These are phyloP conservation scores for Capricornis sumatraensis DNA, from an alignment of 2,113 vertebrate genomes.

Conservation along the genomic window DNA sequence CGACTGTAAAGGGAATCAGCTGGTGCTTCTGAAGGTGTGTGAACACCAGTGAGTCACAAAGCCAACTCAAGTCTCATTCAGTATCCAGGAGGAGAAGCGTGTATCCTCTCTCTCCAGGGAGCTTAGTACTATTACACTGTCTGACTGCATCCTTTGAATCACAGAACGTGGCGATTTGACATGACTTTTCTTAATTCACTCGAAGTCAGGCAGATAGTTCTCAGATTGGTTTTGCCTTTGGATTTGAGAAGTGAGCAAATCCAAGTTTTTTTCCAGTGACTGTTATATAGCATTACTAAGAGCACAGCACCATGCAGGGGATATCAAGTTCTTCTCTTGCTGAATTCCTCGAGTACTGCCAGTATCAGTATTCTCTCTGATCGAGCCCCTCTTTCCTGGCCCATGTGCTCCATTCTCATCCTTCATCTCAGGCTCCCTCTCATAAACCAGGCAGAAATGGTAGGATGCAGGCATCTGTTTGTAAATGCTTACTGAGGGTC, in stretches of 20 bases:
- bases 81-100: background rate
- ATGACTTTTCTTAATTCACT: constrained; percentile 41
- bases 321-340: background rate
- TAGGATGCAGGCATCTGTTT: background rate
- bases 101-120: background rate
- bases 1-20: background rate
- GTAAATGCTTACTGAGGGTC: background rate
- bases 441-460: background rate
- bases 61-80: background rate
- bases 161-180: background rate
- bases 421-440: background rate
- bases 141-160: background rate
- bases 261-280: background rate
- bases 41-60: background rate
- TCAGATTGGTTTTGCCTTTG: constrained; percentile 34
- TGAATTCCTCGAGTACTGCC: background rate
- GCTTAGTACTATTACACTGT: background rate
- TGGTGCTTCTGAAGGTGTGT: background rate
- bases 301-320: background rate
- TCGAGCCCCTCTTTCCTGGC: background rate
- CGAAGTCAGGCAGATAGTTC: constrained; percentile 6
- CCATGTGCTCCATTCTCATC: background rate
- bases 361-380: background rate
- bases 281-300: background rate
- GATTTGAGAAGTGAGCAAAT: constrained; percentile 30